Evolutionary conservation across 2,888 invertebrate genomes (phyloP).

Genomic region (Miltochrista miniata): DNA sequence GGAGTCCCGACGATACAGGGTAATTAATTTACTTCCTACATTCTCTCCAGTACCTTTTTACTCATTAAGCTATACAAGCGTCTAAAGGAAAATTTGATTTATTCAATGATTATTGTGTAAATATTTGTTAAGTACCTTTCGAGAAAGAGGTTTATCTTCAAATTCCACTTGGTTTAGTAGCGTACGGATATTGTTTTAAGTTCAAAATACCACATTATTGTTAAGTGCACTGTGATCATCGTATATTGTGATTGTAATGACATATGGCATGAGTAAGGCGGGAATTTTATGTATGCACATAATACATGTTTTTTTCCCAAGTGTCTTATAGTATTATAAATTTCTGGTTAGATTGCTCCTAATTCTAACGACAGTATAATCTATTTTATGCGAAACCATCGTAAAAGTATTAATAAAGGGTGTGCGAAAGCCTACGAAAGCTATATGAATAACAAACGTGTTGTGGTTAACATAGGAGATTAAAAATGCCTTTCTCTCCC

Average conservation of each 20-base stretch:
- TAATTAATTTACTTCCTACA: constrained; percentile 44
- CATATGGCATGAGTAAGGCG: no score
- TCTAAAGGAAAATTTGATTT: background rate
- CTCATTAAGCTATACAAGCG: constrained; percentile 23
- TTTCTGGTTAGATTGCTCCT: background rate
- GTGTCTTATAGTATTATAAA: background rate
- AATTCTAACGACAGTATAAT: background rate
- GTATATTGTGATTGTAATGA: no score
- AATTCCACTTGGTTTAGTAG: no score
- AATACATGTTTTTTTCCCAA: no score
- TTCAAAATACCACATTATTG: no score
- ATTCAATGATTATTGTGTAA: background rate
- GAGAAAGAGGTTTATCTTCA: no score
- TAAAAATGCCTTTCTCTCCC: constrained; percentile 59
- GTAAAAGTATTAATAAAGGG: constrained; percentile 2
- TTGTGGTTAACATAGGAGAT: constrained; percentile 48
- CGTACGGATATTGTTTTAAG: no score
- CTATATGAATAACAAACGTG: constrained; percentile 32
- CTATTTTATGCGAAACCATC: background rate
- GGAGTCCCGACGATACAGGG: constrained; percentile 40
- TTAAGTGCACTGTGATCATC: no score
- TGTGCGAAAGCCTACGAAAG: background rate
- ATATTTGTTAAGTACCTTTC: no score
- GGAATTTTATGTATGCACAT: no score
- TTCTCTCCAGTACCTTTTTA: constrained; percentile 20